phyloP scores from a whole-genome alignment of 2,113 vertebrate genomes.

The Oxyruncus cristatus region DNA sequence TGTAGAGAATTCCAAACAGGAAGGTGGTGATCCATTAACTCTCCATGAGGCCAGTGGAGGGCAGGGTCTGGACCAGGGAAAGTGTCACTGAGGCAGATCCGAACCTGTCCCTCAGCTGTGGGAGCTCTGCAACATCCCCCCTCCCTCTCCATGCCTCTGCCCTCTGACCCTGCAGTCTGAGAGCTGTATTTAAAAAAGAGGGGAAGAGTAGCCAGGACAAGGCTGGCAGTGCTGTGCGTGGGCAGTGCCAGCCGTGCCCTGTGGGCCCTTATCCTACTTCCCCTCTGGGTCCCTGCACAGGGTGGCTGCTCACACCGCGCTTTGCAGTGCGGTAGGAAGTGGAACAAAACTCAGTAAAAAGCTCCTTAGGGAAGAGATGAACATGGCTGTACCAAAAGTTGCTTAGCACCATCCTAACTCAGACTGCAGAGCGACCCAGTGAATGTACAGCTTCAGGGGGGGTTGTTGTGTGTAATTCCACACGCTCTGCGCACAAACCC shows the following conservation, averaged over 20 bases:
- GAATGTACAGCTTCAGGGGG: neutral
- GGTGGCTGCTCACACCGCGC: fast-evolving
- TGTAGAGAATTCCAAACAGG: fast-evolving
- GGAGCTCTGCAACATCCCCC: fast-evolving
- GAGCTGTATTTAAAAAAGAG: neutral
- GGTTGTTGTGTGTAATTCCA: neutral
- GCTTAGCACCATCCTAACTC: fast-evolving
- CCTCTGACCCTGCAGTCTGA: neutral
- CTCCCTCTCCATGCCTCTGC: neutral
- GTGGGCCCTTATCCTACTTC: neutral
- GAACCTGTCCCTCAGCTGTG: neutral
- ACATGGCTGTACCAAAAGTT: fast-evolving
- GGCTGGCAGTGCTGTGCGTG: neutral
- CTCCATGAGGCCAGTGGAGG: fast-evolving
- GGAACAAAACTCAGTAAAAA: neutral
- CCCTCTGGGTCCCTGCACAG: neutral
- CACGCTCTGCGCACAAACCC: fast-evolving
- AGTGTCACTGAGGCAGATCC: neutral
- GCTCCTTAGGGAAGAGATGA: neutral
- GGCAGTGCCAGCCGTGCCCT: neutral
- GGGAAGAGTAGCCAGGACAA: neutral
- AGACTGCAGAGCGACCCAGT: fast-evolving
- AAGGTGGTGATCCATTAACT: fast-evolving
- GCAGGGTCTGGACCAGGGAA: fast-evolving
- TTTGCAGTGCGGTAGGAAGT: fast-evolving